Percentiles rank a stretch among this genome's conserved stretches.
Conservation (phyloP, 2,797 vertebrate species). For the Anguilla pacifica region DNA sequence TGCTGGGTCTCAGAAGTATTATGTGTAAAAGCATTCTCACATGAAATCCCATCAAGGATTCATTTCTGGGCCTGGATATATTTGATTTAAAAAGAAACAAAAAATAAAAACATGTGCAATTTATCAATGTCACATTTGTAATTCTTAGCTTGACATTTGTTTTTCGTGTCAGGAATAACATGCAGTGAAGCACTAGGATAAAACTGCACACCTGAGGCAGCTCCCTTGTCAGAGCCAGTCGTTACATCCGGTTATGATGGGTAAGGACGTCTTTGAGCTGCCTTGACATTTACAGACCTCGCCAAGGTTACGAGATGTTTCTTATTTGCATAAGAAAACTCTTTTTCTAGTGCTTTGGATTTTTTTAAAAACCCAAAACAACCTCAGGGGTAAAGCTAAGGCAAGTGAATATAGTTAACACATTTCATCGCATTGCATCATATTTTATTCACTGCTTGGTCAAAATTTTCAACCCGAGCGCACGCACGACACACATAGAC, state of each 20-base stretch:
- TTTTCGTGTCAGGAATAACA: constrained; percentile 13
- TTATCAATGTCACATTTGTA: background rate
- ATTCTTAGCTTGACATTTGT: constrained; percentile 10
- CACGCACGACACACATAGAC: background rate
- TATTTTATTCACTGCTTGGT: constrained; percentile 2
- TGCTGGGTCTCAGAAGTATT: no score
- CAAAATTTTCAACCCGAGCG: background rate
- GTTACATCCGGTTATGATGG: constrained; percentile 12
- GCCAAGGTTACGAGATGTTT: constrained; percentile 49
- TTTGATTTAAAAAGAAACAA: background rate
- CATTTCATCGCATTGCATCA: constrained; percentile 18
- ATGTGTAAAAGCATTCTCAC: no score
- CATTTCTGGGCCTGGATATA: background rate
- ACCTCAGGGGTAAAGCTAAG: constrained; percentile 8
- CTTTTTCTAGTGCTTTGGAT: constrained; percentile 67
- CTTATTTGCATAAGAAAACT: constrained; percentile 64
- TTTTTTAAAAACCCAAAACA: constrained; percentile 18
- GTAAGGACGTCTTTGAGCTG: constrained; percentile 41
- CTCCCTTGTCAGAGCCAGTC: background rate
- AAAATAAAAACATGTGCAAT: background rate
- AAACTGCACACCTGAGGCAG: background rate
- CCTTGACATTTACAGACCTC: constrained; percentile 55
- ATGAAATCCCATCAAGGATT: background rate
- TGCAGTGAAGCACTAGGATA: background rate
- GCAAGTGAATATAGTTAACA: background rate